phyloP scores from a whole-genome alignment of 1,140 invertebrate species.

The Drosophila triauraria region DNA sequence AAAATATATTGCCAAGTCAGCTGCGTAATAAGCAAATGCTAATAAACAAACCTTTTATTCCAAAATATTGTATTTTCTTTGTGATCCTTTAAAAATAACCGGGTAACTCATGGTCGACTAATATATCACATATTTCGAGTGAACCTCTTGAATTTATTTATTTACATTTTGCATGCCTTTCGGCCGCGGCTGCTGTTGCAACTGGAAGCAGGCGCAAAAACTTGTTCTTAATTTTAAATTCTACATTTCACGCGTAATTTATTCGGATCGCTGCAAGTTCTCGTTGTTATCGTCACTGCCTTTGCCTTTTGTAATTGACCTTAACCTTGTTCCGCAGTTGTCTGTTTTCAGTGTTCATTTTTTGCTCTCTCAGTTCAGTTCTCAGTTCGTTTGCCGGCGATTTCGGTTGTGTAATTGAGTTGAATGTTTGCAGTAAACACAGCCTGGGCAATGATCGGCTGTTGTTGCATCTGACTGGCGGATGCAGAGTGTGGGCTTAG shows the following conservation, averaged over 20 bases:
- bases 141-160: constrained; percentile 30
- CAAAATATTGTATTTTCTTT: too few species aligned
- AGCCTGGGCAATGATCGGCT: constrained; percentile 26
- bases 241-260: constrained; percentile 69
- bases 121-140: not conserved
- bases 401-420: constrained; percentile 38
- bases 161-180: constrained; percentile 33
- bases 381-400: constrained; percentile 28
- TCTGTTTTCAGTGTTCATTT: constrained; percentile 19
- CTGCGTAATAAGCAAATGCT: too few species aligned
- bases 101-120: not conserved
- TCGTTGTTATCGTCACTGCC: constrained; percentile 38
- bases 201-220: constrained; percentile 43
- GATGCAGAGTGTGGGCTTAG: constrained; percentile 28
- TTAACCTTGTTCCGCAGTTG: constrained; percentile 75
- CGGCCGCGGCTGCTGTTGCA: constrained; percentile 3
- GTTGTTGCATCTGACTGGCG: constrained; percentile 36
- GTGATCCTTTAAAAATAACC: too few species aligned
- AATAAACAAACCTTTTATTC: too few species aligned
- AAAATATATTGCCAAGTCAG: too few species aligned
- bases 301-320: constrained; percentile 66
- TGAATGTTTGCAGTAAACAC: constrained; percentile 22
- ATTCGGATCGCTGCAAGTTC: constrained; percentile 58
- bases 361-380: constrained; percentile 26
- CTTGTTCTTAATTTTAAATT: constrained; percentile 74